A percentile compares a stretch with the other conserved stretches of the same genome.
Conservation (phyloP, 1,140 invertebrate genomes). For the Microplitis mediator region DNA sequence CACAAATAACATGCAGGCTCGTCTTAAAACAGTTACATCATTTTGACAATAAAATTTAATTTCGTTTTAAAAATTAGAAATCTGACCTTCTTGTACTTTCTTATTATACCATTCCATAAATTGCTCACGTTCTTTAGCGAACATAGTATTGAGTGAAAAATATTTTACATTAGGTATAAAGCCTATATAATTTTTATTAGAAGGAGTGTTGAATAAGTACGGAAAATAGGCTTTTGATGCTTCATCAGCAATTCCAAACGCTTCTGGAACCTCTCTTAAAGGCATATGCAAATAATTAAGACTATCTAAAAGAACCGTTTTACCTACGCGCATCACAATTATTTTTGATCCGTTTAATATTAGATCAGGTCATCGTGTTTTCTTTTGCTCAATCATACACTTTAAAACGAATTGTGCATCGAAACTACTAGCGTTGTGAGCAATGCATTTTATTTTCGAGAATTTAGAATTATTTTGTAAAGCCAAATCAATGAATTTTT, state of each 20-base stretch:
- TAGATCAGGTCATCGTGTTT: conserved; percentile 17
- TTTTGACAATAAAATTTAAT: conserved; percentile 28
- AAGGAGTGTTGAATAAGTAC: too few species aligned
- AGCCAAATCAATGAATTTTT: conserved; percentile 19
- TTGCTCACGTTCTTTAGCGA: conserved; percentile 1
- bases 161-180: too few species aligned
- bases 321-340: too few species aligned
- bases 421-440: conserved; percentile 38
- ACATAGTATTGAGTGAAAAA: conserved; percentile 35
- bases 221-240: too few species aligned
- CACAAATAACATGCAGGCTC: conserved; percentile 28
- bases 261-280: too few species aligned
- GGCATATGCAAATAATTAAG: too few species aligned
- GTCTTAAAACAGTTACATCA: conserved; percentile 30
- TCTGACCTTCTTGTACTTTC: conserved; percentile 2
- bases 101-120: conserved; percentile 30
- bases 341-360: conserved; percentile 36
- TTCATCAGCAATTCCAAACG: too few species aligned
- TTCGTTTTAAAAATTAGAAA: conserved; percentile 33
- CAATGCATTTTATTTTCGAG: conserved; percentile 30
- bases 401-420: conserved; percentile 40
- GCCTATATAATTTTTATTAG: too few species aligned
- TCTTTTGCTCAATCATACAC: conserved; percentile 28
- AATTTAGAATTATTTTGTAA: neutral
- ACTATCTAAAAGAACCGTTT: too few species aligned